Evolutionary conservation across 1,140 invertebrate species (phyloP).

Genomic region (Helicoverpa zea): DNA sequence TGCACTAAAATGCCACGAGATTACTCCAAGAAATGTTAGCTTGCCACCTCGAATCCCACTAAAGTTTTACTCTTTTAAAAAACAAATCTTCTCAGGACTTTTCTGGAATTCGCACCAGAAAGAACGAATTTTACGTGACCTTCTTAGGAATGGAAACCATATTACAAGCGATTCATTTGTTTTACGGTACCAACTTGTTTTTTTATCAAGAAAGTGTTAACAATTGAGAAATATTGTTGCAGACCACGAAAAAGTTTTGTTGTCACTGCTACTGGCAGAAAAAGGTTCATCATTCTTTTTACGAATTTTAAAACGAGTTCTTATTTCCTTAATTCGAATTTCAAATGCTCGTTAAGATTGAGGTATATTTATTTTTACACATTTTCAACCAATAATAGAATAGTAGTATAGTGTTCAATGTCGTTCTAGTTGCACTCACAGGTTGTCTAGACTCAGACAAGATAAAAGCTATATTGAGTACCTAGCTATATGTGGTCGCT

Average conservation of each 20-base stretch:
- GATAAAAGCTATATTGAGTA: neutral
- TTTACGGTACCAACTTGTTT: constrained; percentile 17
- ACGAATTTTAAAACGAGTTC: no score
- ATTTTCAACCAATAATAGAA: neutral
- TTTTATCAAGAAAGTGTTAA: neutral
- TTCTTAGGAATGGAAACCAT: neutral
- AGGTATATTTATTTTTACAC: neutral
- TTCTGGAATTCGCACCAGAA: neutral
- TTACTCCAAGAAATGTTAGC: constrained; percentile 23
- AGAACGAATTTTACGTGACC: constrained; percentile 22
- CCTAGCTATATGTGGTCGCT: neutral
- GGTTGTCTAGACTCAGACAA: neutral
- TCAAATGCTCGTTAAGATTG: no score
- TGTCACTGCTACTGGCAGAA: neutral
- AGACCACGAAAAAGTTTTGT: neutral
- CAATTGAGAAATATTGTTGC: neutral
- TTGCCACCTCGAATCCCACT: neutral
- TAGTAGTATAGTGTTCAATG: neutral
- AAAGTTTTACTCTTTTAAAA: constrained; percentile 42
- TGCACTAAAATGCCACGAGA: constrained; percentile 16
- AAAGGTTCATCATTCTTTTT: neutral
- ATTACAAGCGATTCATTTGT: neutral
- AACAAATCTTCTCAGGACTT: constrained; percentile 47
- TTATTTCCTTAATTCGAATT: neutral
- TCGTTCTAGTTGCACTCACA: neutral